Evolutionary conservation across 2,113 vertebrate genomes (phyloP).

Genomic region (Eptatretus burgeri): DNA sequence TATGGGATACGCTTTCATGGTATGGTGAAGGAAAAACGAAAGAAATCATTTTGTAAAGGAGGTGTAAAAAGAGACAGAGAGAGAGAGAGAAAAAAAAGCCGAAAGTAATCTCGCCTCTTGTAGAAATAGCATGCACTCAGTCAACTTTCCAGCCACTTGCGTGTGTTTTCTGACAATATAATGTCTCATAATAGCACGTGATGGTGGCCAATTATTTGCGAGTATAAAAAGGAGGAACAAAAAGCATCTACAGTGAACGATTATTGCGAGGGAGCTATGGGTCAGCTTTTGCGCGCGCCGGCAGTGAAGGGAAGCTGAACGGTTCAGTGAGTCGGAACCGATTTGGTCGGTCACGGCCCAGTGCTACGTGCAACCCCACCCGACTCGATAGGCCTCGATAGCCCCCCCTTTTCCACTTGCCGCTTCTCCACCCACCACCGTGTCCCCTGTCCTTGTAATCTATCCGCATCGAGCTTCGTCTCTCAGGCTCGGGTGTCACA

Average conservation of each 20-base stretch:
- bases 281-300: background rate
- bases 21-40: too few species aligned
- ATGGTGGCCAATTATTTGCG: conserved; percentile 1
- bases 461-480: conserved; percentile 1
- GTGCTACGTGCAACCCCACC: background rate
- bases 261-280: background rate
- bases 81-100: background rate
- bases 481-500: background rate
- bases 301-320: conserved; percentile 1
- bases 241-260: background rate
- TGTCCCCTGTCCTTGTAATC: conserved; percentile 4
- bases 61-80: too few species aligned
- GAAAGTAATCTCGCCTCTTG: background rate
- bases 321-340: conserved; percentile 2
- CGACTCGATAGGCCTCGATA: background rate
- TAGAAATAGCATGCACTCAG: background rate
- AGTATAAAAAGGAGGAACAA: background rate
- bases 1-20: too few species aligned
- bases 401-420: background rate
- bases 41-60: too few species aligned
- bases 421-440: background rate
- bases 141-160: background rate
- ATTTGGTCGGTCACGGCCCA: conserved; percentile 6
- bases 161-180: background rate
- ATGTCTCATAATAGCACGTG: background rate